A percentile compares a stretch with the other conserved stretches of the same genome.
These are phyloP conservation scores for Diarsia rubi DNA, from an alignment of 2,888 invertebrate genomes.

Conservation along the genomic window DNA sequence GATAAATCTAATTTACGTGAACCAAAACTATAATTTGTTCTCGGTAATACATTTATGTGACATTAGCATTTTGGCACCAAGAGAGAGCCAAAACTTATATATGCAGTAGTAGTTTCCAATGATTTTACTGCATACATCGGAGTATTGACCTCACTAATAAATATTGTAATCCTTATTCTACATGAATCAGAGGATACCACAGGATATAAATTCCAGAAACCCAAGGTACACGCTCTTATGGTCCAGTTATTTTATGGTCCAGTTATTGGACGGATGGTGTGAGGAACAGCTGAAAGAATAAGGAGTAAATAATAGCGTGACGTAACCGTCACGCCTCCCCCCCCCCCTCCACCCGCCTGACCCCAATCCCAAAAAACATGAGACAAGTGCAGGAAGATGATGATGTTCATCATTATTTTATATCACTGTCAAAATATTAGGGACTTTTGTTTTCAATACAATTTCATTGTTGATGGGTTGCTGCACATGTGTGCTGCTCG, in stretches of 20 bases:
- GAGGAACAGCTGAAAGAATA: too few species aligned
- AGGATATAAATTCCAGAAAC: neutral
- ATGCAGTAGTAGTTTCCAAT: constrained; percentile 12
- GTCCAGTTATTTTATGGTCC: neutral
- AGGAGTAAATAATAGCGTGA: too few species aligned
- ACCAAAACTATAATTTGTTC: constrained; percentile 31
- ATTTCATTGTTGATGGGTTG: too few species aligned
- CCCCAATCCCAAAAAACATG: too few species aligned
- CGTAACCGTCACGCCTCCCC: too few species aligned
- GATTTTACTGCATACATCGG: constrained; percentile 26
- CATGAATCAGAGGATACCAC: neutral
- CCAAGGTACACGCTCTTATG: neutral
- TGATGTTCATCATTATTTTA: too few species aligned
- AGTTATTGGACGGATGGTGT: too few species aligned
- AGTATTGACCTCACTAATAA: constrained; percentile 10
- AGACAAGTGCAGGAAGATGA: too few species aligned
- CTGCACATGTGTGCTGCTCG: too few species aligned
- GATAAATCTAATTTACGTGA: constrained; percentile 24
- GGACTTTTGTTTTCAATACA: too few species aligned
- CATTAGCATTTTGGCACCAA: constrained; percentile 50
- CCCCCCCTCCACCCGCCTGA: too few species aligned
- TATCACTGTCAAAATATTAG: too few species aligned
- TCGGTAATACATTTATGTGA: constrained; percentile 38
- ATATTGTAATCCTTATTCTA: neutral
- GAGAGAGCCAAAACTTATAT: constrained; percentile 10